These are phyloP conservation scores for Yoshiicerus persimilis DNA, from an alignment of 1,140 invertebrate species.

Conservation along the genomic window DNA sequence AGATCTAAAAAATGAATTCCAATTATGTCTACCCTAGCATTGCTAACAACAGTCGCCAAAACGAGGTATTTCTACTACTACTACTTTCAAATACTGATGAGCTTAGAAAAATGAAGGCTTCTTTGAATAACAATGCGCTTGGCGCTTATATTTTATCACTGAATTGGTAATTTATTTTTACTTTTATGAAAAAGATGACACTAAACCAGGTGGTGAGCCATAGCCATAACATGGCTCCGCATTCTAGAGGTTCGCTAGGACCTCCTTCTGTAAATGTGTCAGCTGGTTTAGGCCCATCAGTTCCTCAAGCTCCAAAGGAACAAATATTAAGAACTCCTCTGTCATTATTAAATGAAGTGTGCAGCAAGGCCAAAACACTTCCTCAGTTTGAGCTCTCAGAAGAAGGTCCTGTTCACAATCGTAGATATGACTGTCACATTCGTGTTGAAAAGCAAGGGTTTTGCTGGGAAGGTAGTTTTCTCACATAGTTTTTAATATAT, in stretches of 20 bases:
- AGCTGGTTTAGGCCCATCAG: neutral
- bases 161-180: neutral
- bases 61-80: neutral
- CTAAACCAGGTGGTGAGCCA: neutral
- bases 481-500: neutral
- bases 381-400: neutral
- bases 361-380: constrained; percentile 34
- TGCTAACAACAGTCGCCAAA: neutral
- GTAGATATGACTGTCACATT: constrained; percentile 27
- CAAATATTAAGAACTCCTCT: constrained; percentile 36
- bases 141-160: neutral
- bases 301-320: neutral
- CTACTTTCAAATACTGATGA: too few species aligned
- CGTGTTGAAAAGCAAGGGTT: constrained; percentile 24
- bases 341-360: constrained; percentile 46
- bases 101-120: too few species aligned
- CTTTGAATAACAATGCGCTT: too few species aligned
- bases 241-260: neutral
- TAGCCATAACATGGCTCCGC: neutral
- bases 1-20: neutral
- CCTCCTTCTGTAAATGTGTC: neutral
- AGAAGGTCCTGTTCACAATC: constrained; percentile 32
- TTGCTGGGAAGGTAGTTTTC: constrained; percentile 16
- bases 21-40: neutral
- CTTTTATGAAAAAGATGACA: neutral